Evolutionary conservation across 2,797 vertebrate genomes (phyloP).

Genomic region (Harpagifer antarcticus): DNA sequence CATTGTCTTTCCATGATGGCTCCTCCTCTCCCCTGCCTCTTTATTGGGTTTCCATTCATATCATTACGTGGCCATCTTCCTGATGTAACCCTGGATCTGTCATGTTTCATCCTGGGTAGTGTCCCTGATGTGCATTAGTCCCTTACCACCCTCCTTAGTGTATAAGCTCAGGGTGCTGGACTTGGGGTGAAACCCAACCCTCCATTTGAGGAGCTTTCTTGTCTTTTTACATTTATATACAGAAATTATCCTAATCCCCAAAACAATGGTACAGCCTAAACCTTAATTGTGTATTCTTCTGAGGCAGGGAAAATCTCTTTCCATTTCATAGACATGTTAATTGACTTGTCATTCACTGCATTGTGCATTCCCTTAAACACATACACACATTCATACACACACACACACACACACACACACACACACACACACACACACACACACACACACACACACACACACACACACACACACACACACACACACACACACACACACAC

Average conservation of each 20-base stretch:
- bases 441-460: constrained; percentile 3
- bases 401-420: constrained; percentile 2
- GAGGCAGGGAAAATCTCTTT: constrained; percentile 41
- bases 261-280: neutral
- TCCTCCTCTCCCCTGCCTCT: too few species aligned
- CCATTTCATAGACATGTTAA: constrained; percentile 56
- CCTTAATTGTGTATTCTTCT: constrained; percentile 54
- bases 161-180: too few species aligned
- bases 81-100: too few species aligned
- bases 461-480: constrained; percentile 6
- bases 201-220: too few species aligned
- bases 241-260: neutral
- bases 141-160: too few species aligned
- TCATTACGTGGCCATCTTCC: too few species aligned
- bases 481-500: neutral
- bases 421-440: constrained; percentile 4
- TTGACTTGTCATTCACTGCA: constrained; percentile 46
- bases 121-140: too few species aligned
- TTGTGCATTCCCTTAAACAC: neutral
- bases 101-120: too few species aligned
- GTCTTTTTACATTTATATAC: neutral
- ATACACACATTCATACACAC: constrained; percentile 4
- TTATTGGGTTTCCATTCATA: too few species aligned
- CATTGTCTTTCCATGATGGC: too few species aligned
- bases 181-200: too few species aligned